These are phyloP conservation scores for Musca vetustissima DNA, from an alignment of 1,140 invertebrate genomes.

Conservation along the genomic window DNA sequence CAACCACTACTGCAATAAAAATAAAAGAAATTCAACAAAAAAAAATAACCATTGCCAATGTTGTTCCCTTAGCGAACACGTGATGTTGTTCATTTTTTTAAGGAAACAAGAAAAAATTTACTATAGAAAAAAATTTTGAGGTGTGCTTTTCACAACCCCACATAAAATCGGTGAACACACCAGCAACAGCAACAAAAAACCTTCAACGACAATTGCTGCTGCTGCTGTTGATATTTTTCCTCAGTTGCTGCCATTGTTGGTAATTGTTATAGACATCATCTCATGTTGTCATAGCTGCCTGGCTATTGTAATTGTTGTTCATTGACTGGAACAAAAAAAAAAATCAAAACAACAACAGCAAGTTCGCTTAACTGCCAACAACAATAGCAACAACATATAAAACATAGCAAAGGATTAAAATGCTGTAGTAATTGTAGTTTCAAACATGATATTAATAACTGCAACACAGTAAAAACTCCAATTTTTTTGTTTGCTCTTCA, in stretches of 20 bases:
- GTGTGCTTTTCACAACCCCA: slow-evolving; percentile 11
- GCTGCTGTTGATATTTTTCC: neutral
- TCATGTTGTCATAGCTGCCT: neutral
- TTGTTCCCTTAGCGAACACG: slow-evolving; percentile 1
- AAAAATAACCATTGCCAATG: slow-evolving; percentile 13
- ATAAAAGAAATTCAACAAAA: neutral
- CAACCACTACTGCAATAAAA: no score
- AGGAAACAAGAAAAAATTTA: neutral
- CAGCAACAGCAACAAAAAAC: neutral
- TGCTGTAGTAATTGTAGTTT: slow-evolving; percentile 1
- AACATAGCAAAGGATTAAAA: slow-evolving; percentile 9
- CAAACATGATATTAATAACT: slow-evolving; percentile 20
- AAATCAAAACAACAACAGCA: neutral
- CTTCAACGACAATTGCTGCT: neutral
- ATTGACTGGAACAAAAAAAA: slow-evolving; percentile 16
- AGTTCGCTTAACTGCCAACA: slow-evolving; percentile 2
- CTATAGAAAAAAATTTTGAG: slow-evolving; percentile 3
- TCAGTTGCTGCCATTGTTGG: neutral
- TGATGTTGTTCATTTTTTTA: slow-evolving; percentile 12
- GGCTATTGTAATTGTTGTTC: slow-evolving; percentile 25
- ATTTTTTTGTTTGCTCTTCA: no score
- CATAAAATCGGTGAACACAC: neutral
- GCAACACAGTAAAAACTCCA: neutral
- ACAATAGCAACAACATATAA: neutral
- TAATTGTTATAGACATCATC: slow-evolving; percentile 22